These are phyloP conservation scores for Apodemus sylvaticus DNA, from an alignment of 2,113 vertebrate genomes.

Conservation along the genomic window DNA sequence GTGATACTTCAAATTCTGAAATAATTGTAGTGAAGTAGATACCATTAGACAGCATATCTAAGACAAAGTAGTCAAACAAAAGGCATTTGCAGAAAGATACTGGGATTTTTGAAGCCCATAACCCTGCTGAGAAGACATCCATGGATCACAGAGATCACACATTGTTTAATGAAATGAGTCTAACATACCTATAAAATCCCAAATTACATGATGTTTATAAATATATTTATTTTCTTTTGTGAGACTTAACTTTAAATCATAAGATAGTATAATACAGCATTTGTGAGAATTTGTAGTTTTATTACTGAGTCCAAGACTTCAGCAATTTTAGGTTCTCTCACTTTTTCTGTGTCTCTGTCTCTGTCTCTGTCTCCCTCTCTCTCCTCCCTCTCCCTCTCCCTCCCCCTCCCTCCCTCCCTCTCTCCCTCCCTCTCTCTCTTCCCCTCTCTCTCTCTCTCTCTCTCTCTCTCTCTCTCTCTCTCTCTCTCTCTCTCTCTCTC, in stretches of 20 bases:
- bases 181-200: background rate
- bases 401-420: too few species aligned
- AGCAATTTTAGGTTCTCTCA: background rate
- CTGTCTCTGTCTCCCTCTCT: too few species aligned
- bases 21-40: background rate
- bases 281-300: constrained; percentile 38
- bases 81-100: background rate
- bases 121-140: background rate
- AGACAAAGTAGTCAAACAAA: background rate
- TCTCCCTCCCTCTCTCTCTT: too few species aligned
- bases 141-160: background rate
- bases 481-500: too few species aligned
- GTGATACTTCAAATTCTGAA: background rate
- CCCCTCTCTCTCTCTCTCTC: too few species aligned
- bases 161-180: background rate
- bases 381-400: too few species aligned
- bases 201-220: background rate
- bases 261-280: background rate
- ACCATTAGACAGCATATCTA: background rate
- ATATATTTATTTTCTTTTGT: background rate
- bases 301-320: background rate
- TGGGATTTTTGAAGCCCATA: background rate
- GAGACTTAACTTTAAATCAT: constrained; percentile 12
- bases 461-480: too few species aligned
- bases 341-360: too few species aligned